These are phyloP conservation scores for Anthoptus insignis DNA, from an alignment of 2,888 invertebrate genomes.

Conservation along the genomic window DNA sequence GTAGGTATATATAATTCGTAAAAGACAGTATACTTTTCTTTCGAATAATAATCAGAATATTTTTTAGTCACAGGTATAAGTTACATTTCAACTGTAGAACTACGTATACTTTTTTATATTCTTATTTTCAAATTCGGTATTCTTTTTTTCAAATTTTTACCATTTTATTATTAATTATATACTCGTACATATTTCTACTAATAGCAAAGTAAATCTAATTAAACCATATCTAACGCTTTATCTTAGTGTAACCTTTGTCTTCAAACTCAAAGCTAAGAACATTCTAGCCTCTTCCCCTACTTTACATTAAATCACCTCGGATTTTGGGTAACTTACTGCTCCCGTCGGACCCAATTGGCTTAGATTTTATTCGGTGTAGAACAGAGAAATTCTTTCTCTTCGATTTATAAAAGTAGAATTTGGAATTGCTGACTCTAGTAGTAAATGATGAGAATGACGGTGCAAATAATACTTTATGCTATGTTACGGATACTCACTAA, in stretches of 20 bases:
- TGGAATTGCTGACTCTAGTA: not conserved
- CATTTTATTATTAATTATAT: not conserved
- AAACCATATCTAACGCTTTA: not conserved
- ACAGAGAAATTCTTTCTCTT: conserved; percentile 15
- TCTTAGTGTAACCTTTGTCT: conserved; percentile 20
- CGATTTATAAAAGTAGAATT: conserved; percentile 3
- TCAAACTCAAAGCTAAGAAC: conserved; percentile 5
- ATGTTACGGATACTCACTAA: no score
- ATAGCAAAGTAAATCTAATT: not conserved
- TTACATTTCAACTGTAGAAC: no score
- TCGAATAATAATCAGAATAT: no score
- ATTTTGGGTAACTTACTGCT: conserved; percentile 68
- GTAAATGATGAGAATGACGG: not conserved
- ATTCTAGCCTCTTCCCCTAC: conserved; percentile 4
- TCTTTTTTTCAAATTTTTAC: no score
- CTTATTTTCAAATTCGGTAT: no score
- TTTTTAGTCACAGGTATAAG: no score
- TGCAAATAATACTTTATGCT: not conserved
- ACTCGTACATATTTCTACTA: no score
- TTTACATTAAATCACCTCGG: conserved; percentile 66
- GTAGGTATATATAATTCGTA: no score
- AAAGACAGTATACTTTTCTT: no score
- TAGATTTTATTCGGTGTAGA: conserved; percentile 53
- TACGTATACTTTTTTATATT: no score
- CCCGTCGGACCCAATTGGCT: conserved; percentile 62